Percentiles rank a stretch among this genome's conserved stretches.
Conservation (phyloP, 1,140 invertebrate genomes). For the Atta cephalotes region DNA sequence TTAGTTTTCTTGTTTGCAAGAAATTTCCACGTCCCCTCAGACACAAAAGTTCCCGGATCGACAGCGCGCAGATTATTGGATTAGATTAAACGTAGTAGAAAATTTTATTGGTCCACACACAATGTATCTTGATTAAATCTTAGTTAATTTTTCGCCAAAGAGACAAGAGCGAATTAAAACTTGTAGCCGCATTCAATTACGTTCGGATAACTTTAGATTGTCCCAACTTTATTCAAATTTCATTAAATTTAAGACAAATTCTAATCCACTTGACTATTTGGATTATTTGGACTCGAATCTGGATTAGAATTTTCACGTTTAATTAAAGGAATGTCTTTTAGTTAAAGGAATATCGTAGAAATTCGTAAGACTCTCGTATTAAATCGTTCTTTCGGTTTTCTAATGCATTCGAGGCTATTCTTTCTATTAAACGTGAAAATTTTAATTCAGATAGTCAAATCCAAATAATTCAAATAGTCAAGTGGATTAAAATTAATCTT, state of each 20-base stretch:
- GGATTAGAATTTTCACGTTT: not conserved
- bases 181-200: too few relatives aligned
- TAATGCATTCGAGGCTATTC: not conserved
- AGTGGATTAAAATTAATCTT: not conserved
- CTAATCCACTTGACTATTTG: not conserved
- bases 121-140: not conserved
- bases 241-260: slow-evolving; percentile 3
- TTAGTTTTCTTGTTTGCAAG: slow-evolving; percentile 42
- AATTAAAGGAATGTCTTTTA: not conserved
- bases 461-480: not conserved
- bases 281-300: not conserved
- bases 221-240: slow-evolving; percentile 21
- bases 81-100: not conserved
- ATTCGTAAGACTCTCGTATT: not conserved
- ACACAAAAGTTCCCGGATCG: not conserved
- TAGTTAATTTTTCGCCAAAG: not conserved
- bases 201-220: not conserved
- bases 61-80: not conserved
- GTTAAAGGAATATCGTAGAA: not conserved
- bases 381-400: not conserved
- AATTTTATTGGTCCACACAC: not conserved
- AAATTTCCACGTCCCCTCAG: not conserved
- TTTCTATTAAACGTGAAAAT: not conserved
- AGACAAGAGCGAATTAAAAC: not conserved
- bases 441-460: too few relatives aligned